Conservation (phyloP, 2,113 vertebrate genomes). For the pig (Sus scrofa) region T2T-Sscrofa CM000820.6:90144501-90145000, state of each 20-base stretch:
- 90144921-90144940: slow-evolving; percentile 79
- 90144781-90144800: slow-evolving; percentile 83
- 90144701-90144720: slow-evolving; percentile 89
- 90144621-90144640: slow-evolving; percentile 84
- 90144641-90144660: slow-evolving; percentile 78
- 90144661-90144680: slow-evolving; percentile 74
- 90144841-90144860: slow-evolving; percentile 76
- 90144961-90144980: slow-evolving; percentile 84
- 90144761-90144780: slow-evolving; percentile 81
- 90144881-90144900: slow-evolving; percentile 84
- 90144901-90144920: slow-evolving; percentile 85
- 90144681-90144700: slow-evolving; percentile 53
- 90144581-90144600: slow-evolving; percentile 79
- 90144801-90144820: slow-evolving; percentile 83
- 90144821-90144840: slow-evolving; percentile 83
- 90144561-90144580: slow-evolving; percentile 87
- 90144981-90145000: slow-evolving; percentile 84
- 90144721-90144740: slow-evolving; percentile 90
- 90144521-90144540: slow-evolving; percentile 91
- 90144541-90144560: slow-evolving; percentile 90
- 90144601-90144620: slow-evolving; percentile 80
- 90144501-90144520: slow-evolving; percentile 85
- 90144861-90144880: slow-evolving; percentile 87
- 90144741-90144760: slow-evolving; percentile 84
- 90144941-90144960: slow-evolving; percentile 83